These are phyloP conservation scores for Apodemia zela DNA, from an alignment of 2,888 invertebrate species.

Conservation along the genomic window DNA sequence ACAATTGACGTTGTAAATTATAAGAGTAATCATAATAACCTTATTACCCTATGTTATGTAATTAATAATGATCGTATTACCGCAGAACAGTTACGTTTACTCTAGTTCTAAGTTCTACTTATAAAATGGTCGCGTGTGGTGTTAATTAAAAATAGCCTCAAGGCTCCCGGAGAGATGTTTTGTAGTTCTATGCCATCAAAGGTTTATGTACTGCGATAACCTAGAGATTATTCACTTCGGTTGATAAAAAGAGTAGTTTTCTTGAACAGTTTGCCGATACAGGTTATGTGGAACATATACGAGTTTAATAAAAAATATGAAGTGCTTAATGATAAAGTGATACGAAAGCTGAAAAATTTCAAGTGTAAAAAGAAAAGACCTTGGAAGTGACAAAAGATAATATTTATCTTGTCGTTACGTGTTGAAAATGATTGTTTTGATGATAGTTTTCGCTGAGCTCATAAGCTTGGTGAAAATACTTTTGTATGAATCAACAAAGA, in stretches of 20 bases:
- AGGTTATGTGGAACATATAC: conserved; percentile 26
- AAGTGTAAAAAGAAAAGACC: conserved; percentile 51
- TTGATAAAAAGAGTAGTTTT: conserved; percentile 10
- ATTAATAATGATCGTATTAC: background rate
- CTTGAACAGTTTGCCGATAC: conserved; percentile 16
- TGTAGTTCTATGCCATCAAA: conserved; percentile 40
- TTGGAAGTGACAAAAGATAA: conserved; percentile 31
- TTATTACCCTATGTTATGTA: background rate
- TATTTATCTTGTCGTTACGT: conserved; percentile 22
- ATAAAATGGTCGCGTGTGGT: conserved; percentile 41
- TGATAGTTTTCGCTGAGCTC: conserved; percentile 56
- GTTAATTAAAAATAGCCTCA: conserved; percentile 53
- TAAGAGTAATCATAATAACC: background rate
- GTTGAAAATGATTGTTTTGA: conserved; percentile 57
- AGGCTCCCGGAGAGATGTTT: conserved; percentile 43
- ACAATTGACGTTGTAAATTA: background rate
- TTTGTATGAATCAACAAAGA: conserved; percentile 17
- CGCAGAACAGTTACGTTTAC: background rate
- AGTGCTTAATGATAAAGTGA: background rate
- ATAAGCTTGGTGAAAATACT: conserved; percentile 47
- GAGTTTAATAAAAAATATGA: background rate
- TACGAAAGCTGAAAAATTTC: conserved; percentile 31
- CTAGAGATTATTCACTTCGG: conserved; percentile 45
- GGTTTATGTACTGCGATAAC: conserved; percentile 47
- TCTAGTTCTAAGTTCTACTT: background rate